Conservation (phyloP, 2,888 invertebrate species). For the Xanthorhoe designata region DNA sequence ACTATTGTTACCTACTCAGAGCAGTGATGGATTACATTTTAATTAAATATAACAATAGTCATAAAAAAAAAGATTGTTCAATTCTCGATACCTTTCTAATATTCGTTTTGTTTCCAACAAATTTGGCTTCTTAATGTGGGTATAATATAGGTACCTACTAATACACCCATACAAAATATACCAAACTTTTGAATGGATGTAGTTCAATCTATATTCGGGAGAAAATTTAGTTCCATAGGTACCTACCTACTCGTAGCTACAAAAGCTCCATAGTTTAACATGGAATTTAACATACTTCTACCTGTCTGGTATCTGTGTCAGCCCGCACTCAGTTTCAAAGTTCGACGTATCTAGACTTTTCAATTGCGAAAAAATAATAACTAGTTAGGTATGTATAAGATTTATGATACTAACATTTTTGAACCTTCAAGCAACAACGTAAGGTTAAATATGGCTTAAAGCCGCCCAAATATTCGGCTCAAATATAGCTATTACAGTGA, state of each 20-base stretch:
- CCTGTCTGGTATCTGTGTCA: slow-evolving; percentile 34
- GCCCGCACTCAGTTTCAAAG: slow-evolving; percentile 37
- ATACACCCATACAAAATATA: neutral
- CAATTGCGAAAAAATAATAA: slow-evolving; percentile 48
- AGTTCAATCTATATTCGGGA: neutral
- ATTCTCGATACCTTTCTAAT: no score
- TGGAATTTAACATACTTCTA: slow-evolving; percentile 14
- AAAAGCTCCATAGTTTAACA: slow-evolving; percentile 31
- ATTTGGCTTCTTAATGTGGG: no score
- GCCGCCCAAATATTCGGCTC: slow-evolving; percentile 39
- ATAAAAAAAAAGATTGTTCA: no score
- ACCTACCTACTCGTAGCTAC: slow-evolving; percentile 3
- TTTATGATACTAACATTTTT: slow-evolving; percentile 31
- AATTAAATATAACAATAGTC: no score
- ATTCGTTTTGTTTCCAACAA: no score
- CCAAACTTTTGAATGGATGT: neutral
- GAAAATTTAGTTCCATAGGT: slow-evolving; percentile 14
- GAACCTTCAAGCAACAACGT: slow-evolving; percentile 33
- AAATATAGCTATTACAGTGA: slow-evolving; percentile 43
- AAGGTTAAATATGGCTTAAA: slow-evolving; percentile 38
- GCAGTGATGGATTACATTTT: neutral
- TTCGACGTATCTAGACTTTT: slow-evolving; percentile 46
- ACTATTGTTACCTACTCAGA: no score
- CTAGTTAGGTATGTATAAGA: slow-evolving; percentile 40
- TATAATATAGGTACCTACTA: no score